These are phyloP conservation scores for Hydrolagus colliei DNA, from an alignment of 2,797 vertebrate genomes.

Conservation along the genomic window DNA sequence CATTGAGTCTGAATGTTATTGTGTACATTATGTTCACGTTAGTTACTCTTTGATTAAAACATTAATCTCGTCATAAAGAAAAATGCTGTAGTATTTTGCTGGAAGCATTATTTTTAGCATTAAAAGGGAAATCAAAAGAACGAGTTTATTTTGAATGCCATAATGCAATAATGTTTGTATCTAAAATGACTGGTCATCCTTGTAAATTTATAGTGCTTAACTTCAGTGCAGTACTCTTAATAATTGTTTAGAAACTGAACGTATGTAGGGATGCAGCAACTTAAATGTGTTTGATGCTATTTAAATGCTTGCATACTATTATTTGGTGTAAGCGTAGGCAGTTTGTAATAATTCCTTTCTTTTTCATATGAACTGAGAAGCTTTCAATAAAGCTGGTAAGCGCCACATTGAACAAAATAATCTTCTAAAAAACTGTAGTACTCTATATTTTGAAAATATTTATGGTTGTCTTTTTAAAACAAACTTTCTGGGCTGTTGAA, in stretches of 20 bases:
- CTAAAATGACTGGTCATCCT: not conserved
- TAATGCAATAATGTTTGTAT: not conserved
- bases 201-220: not conserved
- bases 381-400: conserved; percentile 92
- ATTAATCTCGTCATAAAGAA: not conserved
- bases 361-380: conserved; percentile 74
- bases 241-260: not conserved
- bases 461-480: conserved; percentile 7
- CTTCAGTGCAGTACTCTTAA: not conserved
- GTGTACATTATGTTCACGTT: not conserved
- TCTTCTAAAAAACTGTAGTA: conserved; percentile 33
- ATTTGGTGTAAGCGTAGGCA: conserved; percentile 1
- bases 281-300: conserved; percentile 22
- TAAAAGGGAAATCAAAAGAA: not conserved
- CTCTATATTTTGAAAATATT: conserved; percentile 2
- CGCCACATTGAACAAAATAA: conserved; percentile 35
- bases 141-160: not conserved
- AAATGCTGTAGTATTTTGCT: not conserved
- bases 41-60: not conserved
- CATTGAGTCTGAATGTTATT: not conserved
- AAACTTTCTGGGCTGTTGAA: not conserved
- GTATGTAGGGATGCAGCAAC: conserved; percentile 20
- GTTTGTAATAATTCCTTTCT: conserved; percentile 56
- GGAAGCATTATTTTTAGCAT: not conserved
- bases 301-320: not conserved